Conservation (phyloP, 2,888 invertebrate species). For the Blomia tropicalis region DNA sequence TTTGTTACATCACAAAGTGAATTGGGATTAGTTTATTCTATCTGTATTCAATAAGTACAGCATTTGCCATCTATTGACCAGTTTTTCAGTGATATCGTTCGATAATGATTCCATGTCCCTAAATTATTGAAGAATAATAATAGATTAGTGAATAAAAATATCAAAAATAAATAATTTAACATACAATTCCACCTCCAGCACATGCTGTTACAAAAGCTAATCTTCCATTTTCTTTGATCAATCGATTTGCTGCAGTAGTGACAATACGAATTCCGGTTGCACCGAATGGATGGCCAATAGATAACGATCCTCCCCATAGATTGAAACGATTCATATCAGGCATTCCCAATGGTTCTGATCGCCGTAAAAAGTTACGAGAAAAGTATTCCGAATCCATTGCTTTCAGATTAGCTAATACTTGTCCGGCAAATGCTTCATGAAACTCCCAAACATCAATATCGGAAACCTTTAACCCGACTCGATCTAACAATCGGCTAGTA, state of each 20-base stretch:
- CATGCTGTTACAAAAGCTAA: conserved; percentile 85
- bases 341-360: conserved; percentile 55
- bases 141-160: neutral
- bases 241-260: conserved; percentile 60
- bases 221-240: conserved; percentile 85
- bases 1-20: too few relatives aligned
- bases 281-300: conserved; percentile 97
- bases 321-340: conserved; percentile 86
- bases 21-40: too few relatives aligned
- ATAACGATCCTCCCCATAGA: conserved; percentile 94
- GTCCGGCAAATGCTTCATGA: conserved; percentile 97
- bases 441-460: conserved; percentile 96
- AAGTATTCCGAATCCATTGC: conserved; percentile 96
- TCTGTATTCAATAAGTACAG: too few relatives aligned
- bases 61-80: too few relatives aligned
- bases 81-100: conserved; percentile 36
- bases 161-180: conserved; percentile 24
- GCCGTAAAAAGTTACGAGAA: conserved; percentile 70
- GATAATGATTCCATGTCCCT: conserved; percentile 39
- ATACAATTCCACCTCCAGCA: conserved; percentile 90
- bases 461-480: conserved; percentile 60
- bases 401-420: conserved; percentile 88
- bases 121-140: conserved; percentile 22
- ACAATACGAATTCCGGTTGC: conserved; percentile 61
- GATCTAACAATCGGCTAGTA: conserved; percentile 74